Conservation (phyloP, 2,888 invertebrate species). For the Papilio protenor region DNA sequence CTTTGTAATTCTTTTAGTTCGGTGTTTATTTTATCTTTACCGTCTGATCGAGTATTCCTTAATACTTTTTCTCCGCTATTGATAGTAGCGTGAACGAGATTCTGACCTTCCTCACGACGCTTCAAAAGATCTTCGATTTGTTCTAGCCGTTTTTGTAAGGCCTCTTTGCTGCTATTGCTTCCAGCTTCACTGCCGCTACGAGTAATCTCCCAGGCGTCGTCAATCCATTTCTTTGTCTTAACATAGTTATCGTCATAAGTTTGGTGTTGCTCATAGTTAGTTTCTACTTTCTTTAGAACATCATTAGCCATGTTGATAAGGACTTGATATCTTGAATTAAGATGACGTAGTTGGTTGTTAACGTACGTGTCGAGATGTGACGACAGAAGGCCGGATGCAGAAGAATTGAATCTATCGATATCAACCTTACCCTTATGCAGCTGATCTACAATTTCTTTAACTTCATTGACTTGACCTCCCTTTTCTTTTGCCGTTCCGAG, state of each 20-base stretch:
- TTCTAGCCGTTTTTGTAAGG: slow-evolving; percentile 91
- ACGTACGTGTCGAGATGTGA: slow-evolving; percentile 95
- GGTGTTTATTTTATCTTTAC: slow-evolving; percentile 92
- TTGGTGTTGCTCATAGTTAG: slow-evolving; percentile 93
- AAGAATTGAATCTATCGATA: slow-evolving; percentile 92
- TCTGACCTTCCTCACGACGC: slow-evolving; percentile 94
- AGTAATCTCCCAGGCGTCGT: slow-evolving; percentile 92
- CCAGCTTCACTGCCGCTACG: slow-evolving; percentile 92
- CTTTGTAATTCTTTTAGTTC: slow-evolving; percentile 95
- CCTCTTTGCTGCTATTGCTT: slow-evolving; percentile 91
- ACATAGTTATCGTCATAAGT: slow-evolving; percentile 90
- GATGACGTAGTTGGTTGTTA: slow-evolving; percentile 92
- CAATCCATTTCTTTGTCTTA: slow-evolving; percentile 93
- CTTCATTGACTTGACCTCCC: slow-evolving; percentile 92
- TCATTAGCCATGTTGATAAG: slow-evolving; percentile 94
- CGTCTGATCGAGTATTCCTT: slow-evolving; percentile 94
- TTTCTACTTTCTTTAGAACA: slow-evolving; percentile 95
- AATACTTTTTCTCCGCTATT: slow-evolving; percentile 96
- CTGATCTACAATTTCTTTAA: slow-evolving; percentile 89
- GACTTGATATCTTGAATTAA: slow-evolving; percentile 95
- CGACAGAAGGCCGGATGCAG: slow-evolving; percentile 89
- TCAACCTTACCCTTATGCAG: slow-evolving; percentile 91
- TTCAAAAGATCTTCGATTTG: slow-evolving; percentile 91
- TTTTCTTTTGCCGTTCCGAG: slow-evolving; percentile 92
- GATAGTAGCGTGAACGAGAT: slow-evolving; percentile 92